Conservation (phyloP, 1,140 invertebrate species). For the Zaprionus davidi region DNA sequence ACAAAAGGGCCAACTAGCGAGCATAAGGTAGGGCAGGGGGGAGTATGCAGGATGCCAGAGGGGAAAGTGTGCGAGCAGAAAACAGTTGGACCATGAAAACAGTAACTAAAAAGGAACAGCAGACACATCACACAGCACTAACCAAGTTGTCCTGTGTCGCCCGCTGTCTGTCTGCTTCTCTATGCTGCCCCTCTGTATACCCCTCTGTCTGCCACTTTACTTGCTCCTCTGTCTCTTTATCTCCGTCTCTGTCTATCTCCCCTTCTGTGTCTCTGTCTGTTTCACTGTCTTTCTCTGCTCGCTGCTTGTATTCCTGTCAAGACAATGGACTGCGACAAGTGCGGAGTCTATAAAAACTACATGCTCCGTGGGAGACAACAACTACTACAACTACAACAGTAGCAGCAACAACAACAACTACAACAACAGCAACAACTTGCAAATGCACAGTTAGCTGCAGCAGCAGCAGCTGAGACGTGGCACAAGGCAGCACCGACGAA, state of each 20-base stretch:
- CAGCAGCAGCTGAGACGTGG: constrained; percentile 2
- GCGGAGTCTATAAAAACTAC: constrained; percentile 76
- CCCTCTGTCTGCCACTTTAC: not conserved
- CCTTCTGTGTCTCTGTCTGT: not conserved
- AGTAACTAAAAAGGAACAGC: constrained; percentile 67
- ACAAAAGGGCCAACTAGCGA: constrained; percentile 7
- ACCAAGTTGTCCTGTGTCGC: constrained; percentile 30
- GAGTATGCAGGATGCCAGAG: not conserved
- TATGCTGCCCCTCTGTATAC: not conserved
- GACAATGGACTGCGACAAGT: constrained; percentile 78
- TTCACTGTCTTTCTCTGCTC: not conserved
- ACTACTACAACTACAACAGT: constrained; percentile 61
- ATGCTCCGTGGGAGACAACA: constrained; percentile 34
- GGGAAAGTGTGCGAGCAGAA: constrained; percentile 1
- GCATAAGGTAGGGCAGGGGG: not conserved
- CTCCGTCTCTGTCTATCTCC: not conserved
- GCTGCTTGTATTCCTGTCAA: constrained; percentile 42
- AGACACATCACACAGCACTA: constrained; percentile 43
- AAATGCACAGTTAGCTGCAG: constrained; percentile 38
- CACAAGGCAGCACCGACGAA: not conserved
- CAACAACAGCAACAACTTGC: constrained; percentile 71
- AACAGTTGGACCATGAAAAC: constrained; percentile 54
- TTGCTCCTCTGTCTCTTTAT: constrained; percentile 5
- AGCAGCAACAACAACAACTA: constrained; percentile 43
- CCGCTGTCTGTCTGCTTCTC: not conserved